These are phyloP conservation scores for Samia ricini DNA, from an alignment of 1,140 invertebrate genomes.

Conservation along the genomic window DNA sequence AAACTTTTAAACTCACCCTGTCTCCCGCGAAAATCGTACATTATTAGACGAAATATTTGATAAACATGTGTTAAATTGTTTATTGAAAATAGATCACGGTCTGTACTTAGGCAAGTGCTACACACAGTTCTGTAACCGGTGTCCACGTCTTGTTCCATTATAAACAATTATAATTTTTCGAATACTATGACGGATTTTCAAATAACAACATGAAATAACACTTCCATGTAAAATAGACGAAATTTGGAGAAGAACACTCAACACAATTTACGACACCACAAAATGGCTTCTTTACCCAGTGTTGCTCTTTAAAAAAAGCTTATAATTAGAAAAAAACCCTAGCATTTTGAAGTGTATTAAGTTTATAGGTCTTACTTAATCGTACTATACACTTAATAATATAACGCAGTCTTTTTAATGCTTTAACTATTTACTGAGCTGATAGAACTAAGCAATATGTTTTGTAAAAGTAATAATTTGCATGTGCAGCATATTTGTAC, in stretches of 20 bases:
- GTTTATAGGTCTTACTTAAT: too few relatives aligned
- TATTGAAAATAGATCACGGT: slow-evolving; percentile 56
- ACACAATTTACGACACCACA: slow-evolving; percentile 65
- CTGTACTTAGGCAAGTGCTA: slow-evolving; percentile 56
- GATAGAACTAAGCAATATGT: too few relatives aligned
- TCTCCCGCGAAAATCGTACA: slow-evolving; percentile 64
- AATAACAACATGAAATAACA: slow-evolving; percentile 75
- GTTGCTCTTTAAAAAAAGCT: slow-evolving; percentile 27
- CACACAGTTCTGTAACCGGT: slow-evolving; percentile 47
- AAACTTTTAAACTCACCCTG: slow-evolving; percentile 47
- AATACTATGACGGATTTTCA: slow-evolving; percentile 40
- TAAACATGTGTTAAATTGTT: slow-evolving; percentile 41
- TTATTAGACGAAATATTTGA: slow-evolving; percentile 56
- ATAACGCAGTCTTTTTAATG: too few relatives aligned
- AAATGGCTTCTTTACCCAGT: slow-evolving; percentile 70
- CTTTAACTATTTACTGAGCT: too few relatives aligned
- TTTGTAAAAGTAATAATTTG: too few relatives aligned
- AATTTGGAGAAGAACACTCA: slow-evolving; percentile 58
- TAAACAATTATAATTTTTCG: slow-evolving; percentile 27
- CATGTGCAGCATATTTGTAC: too few relatives aligned
- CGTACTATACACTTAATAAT: too few relatives aligned
- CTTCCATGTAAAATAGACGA: slow-evolving; percentile 76
- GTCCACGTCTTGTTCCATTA: slow-evolving; percentile 67
- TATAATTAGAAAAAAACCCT: too few relatives aligned
- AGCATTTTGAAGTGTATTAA: too few relatives aligned